phyloP scores from a whole-genome alignment of 2,113 vertebrate genomes.

The Chloropsis hardwickii region DNA sequence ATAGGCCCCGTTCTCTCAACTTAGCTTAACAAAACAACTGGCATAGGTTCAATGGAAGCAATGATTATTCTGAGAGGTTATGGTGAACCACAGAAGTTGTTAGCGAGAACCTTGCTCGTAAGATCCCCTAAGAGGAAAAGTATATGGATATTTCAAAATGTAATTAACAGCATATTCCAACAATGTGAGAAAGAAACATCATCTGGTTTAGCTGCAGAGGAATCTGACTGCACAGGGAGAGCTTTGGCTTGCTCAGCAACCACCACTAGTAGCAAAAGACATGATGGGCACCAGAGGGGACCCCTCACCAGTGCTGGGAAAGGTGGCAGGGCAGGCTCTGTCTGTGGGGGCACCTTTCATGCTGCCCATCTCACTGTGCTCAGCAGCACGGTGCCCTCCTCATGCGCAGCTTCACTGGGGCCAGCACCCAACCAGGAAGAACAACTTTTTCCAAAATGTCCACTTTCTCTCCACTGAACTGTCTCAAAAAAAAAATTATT shows the following conservation, averaged over 20 bases:
- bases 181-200: neutral
- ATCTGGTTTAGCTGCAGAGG: neutral
- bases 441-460: neutral
- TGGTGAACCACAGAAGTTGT: conserved; percentile 1
- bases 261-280: neutral
- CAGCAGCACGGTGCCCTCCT: rapidly evolving
- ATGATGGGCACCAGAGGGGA: neutral
- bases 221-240: neutral
- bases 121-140: conserved; percentile 44
- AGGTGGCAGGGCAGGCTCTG: neutral
- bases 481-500: neutral
- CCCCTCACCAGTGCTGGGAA: rapidly evolving
- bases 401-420: rapidly evolving
- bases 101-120: neutral
- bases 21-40: conserved; percentile 58
- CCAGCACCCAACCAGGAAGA: neutral
- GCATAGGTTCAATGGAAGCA: conserved; percentile 33
- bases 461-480: neutral
- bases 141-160: conserved; percentile 42
- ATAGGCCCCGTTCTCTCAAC: conserved; percentile 19
- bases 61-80: conserved; percentile 49
- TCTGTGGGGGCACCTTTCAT: rapidly evolving
- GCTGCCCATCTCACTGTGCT: neutral
- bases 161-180: conserved; percentile 15
- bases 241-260: neutral